Evolutionary conservation across 2,113 vertebrate genomes (phyloP).

Genomic region (Proteles cristata): DNA sequence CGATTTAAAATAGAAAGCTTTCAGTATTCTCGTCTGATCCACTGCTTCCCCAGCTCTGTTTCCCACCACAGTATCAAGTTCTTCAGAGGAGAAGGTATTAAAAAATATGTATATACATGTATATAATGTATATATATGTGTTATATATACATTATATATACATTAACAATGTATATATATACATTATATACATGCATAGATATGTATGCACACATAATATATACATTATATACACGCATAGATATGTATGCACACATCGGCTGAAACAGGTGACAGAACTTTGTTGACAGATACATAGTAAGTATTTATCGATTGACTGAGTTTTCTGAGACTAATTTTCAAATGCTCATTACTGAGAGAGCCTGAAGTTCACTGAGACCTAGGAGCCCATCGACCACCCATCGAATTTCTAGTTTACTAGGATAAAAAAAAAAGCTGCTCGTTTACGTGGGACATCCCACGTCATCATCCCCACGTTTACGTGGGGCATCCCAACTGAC

Average conservation of each 20-base stretch:
- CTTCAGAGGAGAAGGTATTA: not conserved
- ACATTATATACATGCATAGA: no score
- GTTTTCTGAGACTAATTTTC: conserved; percentile 35
- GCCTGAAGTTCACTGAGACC: not conserved
- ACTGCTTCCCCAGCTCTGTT: not conserved
- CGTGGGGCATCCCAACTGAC: not conserved
- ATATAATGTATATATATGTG: no score
- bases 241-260: not conserved
- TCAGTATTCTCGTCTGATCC: not conserved
- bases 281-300: not conserved
- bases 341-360: not conserved
- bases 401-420: not conserved
- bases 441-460: not conserved
- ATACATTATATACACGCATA: not conserved
- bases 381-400: not conserved
- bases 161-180: no score
- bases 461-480: not conserved
- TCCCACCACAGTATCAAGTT: not conserved
- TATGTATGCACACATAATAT: not conserved
- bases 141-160: no score
- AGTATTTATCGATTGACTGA: not conserved
- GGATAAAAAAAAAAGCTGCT: not conserved
- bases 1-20: not conserved
- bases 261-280: not conserved
- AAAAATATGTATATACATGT: not conserved